phyloP scores from a whole-genome alignment of 2,113 vertebrate species.

The Nothobranchius furzeri region DNA sequence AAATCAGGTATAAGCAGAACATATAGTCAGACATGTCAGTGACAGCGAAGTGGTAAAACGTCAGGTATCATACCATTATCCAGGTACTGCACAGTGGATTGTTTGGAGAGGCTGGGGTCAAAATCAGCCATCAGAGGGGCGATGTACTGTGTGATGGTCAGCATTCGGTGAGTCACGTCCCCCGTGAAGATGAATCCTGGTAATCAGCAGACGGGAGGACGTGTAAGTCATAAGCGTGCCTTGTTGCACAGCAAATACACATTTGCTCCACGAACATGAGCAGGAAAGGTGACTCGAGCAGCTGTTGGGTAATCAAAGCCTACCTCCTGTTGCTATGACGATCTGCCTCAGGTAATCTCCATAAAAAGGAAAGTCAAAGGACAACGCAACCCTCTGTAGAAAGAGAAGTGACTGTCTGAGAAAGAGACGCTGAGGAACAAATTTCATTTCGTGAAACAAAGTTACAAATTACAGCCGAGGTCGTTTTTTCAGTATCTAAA shows the following conservation, averaged over 20 bases:
- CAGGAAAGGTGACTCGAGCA: conserved; percentile 45
- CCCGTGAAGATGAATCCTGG: conserved; percentile 91
- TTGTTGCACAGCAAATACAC: not conserved
- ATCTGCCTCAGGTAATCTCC: conserved; percentile 90
- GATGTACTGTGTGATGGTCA: conserved; percentile 90
- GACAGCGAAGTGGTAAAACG: not conserved
- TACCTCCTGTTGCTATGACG: conserved; percentile 92
- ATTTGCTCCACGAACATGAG: not conserved
- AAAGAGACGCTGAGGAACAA: not conserved
- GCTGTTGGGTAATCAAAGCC: conserved; percentile 38
- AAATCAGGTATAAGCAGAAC: not conserved
- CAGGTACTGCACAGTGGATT: conserved; percentile 87
- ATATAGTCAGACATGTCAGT: not conserved
- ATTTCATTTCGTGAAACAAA: too few relatives aligned
- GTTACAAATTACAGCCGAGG: too few relatives aligned
- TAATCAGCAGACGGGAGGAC: conserved; percentile 34
- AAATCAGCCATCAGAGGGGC: conserved; percentile 96
- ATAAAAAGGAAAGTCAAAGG: conserved; percentile 93
- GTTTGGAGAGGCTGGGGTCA: conserved; percentile 87
- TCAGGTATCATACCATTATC: conserved; percentile 83
- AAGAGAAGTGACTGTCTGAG: conserved; percentile 1
- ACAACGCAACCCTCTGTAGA: conserved; percentile 84
- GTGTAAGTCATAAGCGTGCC: not conserved
- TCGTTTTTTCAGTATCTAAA: too few relatives aligned
- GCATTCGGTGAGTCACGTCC: conserved; percentile 87